Percentiles rank a stretch among this genome's conserved stretches.
phyloP scores from a whole-genome alignment of 2,888 invertebrate genomes.

The Elegia similella region DNA sequence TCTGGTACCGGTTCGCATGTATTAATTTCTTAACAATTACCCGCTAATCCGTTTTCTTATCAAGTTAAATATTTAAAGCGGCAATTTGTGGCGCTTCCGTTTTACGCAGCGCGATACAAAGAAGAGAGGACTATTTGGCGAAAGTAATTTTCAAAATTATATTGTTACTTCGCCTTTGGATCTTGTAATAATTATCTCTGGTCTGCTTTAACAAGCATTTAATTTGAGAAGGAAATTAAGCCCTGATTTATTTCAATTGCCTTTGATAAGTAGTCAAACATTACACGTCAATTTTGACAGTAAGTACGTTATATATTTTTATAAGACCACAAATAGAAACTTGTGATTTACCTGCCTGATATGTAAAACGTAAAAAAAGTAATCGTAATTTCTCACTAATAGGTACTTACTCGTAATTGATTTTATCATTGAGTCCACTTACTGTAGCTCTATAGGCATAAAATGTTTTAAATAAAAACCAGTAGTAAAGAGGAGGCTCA shows the following conservation, averaged over 20 bases:
- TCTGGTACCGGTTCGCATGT: conserved; percentile 37
- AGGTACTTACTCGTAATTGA: too few species aligned
- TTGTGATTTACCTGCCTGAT: not conserved
- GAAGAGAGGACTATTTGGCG: conserved; percentile 61
- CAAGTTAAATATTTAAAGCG: conserved; percentile 71
- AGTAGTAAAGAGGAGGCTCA: too few species aligned
- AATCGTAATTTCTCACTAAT: too few species aligned
- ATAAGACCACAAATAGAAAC: not conserved
- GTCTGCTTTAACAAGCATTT: conserved; percentile 69
- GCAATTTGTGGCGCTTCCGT: conserved; percentile 72
- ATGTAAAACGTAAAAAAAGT: too few species aligned
- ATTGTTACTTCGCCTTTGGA: conserved; percentile 70
- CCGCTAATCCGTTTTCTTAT: conserved; percentile 66
- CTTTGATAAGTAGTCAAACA: conserved; percentile 45
- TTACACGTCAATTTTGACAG: conserved; percentile 38
- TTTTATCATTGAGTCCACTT: too few species aligned
- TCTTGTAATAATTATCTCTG: conserved; percentile 73
- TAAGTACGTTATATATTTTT: not conserved
- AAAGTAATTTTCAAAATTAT: conserved; percentile 74
- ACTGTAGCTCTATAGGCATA: too few species aligned
- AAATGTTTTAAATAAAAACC: too few species aligned
- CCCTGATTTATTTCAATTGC: conserved; percentile 53
- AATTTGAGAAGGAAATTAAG: conserved; percentile 67
- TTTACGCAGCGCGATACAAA: conserved; percentile 58
- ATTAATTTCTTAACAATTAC: conserved; percentile 58